phyloP scores from a whole-genome alignment of 2,797 vertebrate species.

The Microtus agrestis region DNA sequence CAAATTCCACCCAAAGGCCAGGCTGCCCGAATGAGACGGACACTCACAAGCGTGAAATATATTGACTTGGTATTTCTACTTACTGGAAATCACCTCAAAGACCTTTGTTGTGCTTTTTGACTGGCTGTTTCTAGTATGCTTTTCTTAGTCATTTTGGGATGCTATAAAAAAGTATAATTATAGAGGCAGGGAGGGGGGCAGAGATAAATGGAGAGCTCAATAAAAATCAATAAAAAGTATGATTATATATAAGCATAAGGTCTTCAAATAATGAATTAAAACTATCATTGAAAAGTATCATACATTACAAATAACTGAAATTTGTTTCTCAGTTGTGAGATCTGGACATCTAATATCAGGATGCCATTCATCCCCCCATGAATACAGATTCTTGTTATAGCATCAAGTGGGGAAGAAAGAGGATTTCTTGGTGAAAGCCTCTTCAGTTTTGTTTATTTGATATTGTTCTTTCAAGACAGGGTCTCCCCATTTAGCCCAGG shows the following conservation, averaged over 20 bases:
- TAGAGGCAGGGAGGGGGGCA: too few relatives aligned
- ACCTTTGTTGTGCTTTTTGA: background rate
- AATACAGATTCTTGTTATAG: background rate
- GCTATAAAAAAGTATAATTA: background rate
- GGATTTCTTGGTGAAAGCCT: background rate
- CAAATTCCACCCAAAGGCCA: constrained; percentile 4
- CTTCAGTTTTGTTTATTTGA: background rate
- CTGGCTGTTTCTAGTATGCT: background rate
- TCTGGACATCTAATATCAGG: background rate
- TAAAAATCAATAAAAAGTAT: background rate
- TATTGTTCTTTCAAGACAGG: background rate
- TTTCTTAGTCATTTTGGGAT: background rate
- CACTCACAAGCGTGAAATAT: background rate
- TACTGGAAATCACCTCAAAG: background rate
- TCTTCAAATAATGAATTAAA: background rate
- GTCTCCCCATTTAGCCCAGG: background rate
- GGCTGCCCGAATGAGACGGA: background rate
- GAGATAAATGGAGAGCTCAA: too few relatives aligned
- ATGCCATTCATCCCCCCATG: background rate
- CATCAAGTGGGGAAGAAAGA: background rate
- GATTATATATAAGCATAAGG: background rate
- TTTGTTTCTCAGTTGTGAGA: background rate
- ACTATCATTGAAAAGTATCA: background rate
- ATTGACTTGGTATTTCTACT: background rate
- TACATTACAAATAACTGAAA: background rate